Conservation (phyloP, 2,888 invertebrate genomes). For the Plutella xylostella region DNA sequence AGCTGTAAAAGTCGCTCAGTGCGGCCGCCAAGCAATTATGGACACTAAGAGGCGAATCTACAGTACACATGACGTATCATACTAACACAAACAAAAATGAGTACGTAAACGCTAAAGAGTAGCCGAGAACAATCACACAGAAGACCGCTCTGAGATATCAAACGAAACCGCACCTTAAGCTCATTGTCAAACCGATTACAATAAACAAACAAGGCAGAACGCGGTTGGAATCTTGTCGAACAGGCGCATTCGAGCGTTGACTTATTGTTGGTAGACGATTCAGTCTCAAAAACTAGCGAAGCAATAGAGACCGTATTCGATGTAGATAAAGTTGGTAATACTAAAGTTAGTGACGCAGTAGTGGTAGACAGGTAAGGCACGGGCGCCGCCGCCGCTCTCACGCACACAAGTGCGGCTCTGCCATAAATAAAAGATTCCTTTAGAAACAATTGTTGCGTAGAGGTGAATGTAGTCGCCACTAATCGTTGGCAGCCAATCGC, state of each 20-base stretch:
- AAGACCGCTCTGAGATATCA: slow-evolving; percentile 56
- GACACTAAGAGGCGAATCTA: slow-evolving; percentile 65
- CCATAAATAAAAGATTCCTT: slow-evolving; percentile 71
- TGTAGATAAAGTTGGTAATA: slow-evolving; percentile 25
- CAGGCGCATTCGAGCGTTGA: slow-evolving; percentile 70
- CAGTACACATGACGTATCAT: slow-evolving; percentile 66
- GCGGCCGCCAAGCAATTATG: slow-evolving; percentile 59
- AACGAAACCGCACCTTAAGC: slow-evolving; percentile 71
- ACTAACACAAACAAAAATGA: slow-evolving; percentile 50
- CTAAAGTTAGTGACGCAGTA: slow-evolving; percentile 7
- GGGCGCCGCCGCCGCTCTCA: slow-evolving; percentile 49
- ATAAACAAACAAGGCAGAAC: slow-evolving; percentile 69
- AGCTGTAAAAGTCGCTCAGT: slow-evolving; percentile 46
- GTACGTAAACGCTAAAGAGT: slow-evolving; percentile 33
- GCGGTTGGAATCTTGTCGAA: slow-evolving; percentile 71
- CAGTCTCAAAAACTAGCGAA: slow-evolving; percentile 29
- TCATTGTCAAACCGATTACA: slow-evolving; percentile 71
- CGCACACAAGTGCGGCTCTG: slow-evolving; percentile 51
- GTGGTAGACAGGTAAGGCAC: slow-evolving; percentile 60
- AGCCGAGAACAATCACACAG: slow-evolving; percentile 57
- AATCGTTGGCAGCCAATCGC: slow-evolving; percentile 62
- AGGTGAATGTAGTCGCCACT: slow-evolving; percentile 61
- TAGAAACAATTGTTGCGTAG: slow-evolving; percentile 71
- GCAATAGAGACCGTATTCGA: slow-evolving; percentile 27
- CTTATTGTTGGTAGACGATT: slow-evolving; percentile 69